These are phyloP conservation scores for Pagetopsis macropterus DNA, from an alignment of 2,797 vertebrate species.

Conservation along the genomic window DNA sequence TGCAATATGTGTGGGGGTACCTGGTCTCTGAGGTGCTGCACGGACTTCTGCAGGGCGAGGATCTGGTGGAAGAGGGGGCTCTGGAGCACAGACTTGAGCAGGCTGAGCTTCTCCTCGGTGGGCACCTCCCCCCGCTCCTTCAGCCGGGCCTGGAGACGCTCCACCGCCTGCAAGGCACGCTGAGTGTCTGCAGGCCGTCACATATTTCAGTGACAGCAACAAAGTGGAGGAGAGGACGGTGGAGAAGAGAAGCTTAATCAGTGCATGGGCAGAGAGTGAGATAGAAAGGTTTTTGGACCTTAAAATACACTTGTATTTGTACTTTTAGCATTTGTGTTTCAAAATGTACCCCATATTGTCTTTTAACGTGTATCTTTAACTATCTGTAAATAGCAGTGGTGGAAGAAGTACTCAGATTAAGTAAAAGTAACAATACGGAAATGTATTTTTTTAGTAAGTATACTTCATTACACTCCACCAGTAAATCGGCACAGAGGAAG, in stretches of 20 bases:
- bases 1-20: conserved; percentile 67
- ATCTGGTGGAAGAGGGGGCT: conserved; percentile 98
- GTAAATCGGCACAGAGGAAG: conserved; percentile 17
- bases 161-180: conserved; percentile 94
- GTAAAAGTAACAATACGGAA: too few species aligned
- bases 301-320: conserved; percentile 6
- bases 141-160: conserved; percentile 93
- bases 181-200: conserved; percentile 87
- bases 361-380: conserved; percentile 1
- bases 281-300: conserved; percentile 26
- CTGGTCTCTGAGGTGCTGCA: conserved; percentile 94
- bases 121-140: conserved; percentile 92
- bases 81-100: conserved; percentile 94
- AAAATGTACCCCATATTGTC: neutral
- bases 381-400: too few species aligned
- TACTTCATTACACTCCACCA: too few species aligned
- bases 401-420: too few species aligned
- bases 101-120: conserved; percentile 92
- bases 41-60: conserved; percentile 91
- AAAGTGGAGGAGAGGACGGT: conserved; percentile 33
- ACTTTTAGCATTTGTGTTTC: neutral
- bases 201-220: conserved; percentile 79
- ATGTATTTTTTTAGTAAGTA: too few species aligned
- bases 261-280: conserved; percentile 15
- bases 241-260: conserved; percentile 55